Percentiles rank a stretch among this genome's conserved stretches.
Conservation (phyloP, 2,888 invertebrate genomes). For the Agrotis puta region DNA sequence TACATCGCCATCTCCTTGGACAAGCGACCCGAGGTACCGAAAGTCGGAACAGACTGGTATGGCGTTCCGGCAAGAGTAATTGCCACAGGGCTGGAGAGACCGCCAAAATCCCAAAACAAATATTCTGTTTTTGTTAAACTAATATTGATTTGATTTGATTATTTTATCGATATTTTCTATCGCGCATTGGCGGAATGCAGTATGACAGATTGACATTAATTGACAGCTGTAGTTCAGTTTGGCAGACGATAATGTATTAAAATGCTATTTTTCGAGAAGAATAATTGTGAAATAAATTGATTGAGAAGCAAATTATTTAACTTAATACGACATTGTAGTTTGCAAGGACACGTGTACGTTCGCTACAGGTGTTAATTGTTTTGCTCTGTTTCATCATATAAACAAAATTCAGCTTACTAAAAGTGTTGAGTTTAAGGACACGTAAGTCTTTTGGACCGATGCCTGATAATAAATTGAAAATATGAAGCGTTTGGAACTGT, state of each 20-base stretch:
- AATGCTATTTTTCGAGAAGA: conserved; percentile 41
- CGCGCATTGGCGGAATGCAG: too few species aligned
- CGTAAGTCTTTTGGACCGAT: conserved; percentile 79
- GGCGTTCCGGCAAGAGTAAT: too few species aligned
- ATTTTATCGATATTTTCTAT: neutral
- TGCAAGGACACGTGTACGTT: conserved; percentile 59
- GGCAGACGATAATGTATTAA: conserved; percentile 24
- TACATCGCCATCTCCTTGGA: too few species aligned
- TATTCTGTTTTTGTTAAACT: too few species aligned
- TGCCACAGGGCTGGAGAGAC: too few species aligned
- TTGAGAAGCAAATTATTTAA: conserved; percentile 22
- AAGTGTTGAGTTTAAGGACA: conserved; percentile 74
- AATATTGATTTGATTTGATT: too few species aligned
- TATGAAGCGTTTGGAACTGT: conserved; percentile 78
- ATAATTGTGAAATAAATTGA: conserved; percentile 30
- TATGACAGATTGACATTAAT: too few species aligned
- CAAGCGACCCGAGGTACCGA: too few species aligned
- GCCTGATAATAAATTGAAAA: conserved; percentile 64
- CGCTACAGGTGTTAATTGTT: conserved; percentile 51
- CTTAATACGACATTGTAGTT: conserved; percentile 1
- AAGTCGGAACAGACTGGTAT: too few species aligned
- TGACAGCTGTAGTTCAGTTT: conserved; percentile 17
- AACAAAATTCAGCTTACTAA: conserved; percentile 29
- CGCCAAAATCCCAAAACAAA: too few species aligned
- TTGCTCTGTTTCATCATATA: conserved; percentile 31